Conservation (phyloP, 1,140 invertebrate genomes). For the Atta colombica region DNA sequence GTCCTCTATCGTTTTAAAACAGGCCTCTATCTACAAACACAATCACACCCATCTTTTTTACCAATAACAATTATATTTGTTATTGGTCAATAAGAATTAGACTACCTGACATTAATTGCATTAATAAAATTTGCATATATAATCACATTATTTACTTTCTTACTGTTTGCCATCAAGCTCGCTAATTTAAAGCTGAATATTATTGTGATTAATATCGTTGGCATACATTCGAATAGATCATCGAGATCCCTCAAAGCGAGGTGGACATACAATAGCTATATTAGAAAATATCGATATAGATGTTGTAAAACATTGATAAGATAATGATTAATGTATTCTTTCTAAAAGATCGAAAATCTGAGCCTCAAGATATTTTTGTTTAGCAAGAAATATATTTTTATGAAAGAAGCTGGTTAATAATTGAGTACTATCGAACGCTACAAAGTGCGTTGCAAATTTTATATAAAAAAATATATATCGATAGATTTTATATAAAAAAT, state of each 20-base stretch:
- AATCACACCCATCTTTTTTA: background rate
- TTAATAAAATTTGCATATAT: background rate
- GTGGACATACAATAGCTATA: slow-evolving; percentile 8
- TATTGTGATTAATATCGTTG: slow-evolving; percentile 51
- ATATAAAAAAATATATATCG: background rate
- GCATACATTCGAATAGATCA: slow-evolving; percentile 50
- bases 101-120: background rate
- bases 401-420: background rate
- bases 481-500: slow-evolving; percentile 11
- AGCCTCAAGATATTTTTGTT: background rate
- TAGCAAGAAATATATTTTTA: background rate
- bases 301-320: background rate
- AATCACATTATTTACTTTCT: slow-evolving; percentile 44
- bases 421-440: background rate
- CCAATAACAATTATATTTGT: background rate
- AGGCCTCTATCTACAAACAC: slow-evolving; percentile 20
- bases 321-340: background rate
- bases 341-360: background rate
- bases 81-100: background rate
- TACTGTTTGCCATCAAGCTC: slow-evolving; percentile 39
- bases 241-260: slow-evolving; percentile 31
- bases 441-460: background rate
- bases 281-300: background rate
- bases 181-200: slow-evolving; percentile 57
- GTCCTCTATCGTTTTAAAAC: slow-evolving; percentile 43